These are phyloP conservation scores for Dipodomys ordii DNA, from an alignment of 2,113 vertebrate species.

Conservation along the genomic window DNA sequence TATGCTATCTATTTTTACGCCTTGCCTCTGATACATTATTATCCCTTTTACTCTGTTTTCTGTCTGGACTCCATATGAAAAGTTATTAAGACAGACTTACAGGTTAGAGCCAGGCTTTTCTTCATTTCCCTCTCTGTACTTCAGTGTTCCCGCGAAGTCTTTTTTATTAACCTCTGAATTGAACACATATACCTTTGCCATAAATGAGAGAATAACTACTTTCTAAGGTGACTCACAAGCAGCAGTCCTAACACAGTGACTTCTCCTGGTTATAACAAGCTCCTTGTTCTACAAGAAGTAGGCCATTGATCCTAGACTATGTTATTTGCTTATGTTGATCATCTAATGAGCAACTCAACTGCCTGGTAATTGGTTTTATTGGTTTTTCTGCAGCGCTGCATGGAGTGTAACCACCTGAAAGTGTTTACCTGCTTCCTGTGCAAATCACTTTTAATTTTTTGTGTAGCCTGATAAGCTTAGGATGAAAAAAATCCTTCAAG, in stretches of 20 bases:
- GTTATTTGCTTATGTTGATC: constrained; percentile 59
- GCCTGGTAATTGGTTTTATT: constrained; percentile 65
- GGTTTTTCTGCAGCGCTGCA: constrained; percentile 17
- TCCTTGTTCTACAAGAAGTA: not conserved
- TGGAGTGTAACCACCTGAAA: not conserved
- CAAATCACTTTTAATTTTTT: constrained; percentile 56
- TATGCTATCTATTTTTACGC: not conserved
- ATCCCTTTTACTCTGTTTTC: not conserved
- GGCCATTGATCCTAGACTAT: constrained; percentile 33
- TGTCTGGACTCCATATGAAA: not conserved
- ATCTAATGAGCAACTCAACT: constrained; percentile 50
- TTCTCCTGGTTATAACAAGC: not conserved
- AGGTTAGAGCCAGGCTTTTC: not conserved
- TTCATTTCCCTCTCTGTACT: not conserved
- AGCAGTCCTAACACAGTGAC: not conserved
- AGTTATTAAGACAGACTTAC: not conserved
- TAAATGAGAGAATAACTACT: not conserved
- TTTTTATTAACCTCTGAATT: not conserved
- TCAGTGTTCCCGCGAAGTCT: not conserved
- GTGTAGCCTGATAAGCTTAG: constrained; percentile 44
- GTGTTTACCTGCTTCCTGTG: not conserved
- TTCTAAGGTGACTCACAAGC: not conserved
- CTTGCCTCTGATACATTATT: not conserved
- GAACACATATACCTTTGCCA: not conserved
- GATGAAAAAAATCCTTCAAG: constrained; percentile 36